These are phyloP conservation scores for Dipodomys stephensi DNA, from an alignment of 2,113 vertebrate genomes.

Conservation along the genomic window DNA sequence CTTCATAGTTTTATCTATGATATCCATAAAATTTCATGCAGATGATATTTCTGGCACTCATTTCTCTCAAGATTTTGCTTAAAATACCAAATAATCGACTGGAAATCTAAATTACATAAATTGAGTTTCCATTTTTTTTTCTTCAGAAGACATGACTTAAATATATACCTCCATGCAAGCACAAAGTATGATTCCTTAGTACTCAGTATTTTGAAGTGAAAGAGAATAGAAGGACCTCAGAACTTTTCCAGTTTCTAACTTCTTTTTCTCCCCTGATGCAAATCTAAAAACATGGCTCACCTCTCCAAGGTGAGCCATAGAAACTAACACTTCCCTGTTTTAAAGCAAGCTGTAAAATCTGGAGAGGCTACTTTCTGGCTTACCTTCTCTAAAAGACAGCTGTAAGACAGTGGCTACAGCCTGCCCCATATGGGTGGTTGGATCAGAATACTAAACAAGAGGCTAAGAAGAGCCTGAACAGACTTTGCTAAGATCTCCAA, in stretches of 20 bases:
- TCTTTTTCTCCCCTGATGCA: neutral
- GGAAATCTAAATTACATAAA: neutral
- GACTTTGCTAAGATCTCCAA: too few relatives aligned
- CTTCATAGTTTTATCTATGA: neutral
- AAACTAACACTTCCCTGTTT: neutral
- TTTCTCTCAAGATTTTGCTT: neutral
- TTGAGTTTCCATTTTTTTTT: too few relatives aligned
- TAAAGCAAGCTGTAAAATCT: neutral
- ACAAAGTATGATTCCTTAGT: neutral
- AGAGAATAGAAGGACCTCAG: neutral
- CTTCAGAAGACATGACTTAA: neutral
- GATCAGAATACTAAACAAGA: neutral
- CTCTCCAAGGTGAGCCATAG: too few relatives aligned
- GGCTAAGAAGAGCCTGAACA: neutral
- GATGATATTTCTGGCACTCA: neutral
- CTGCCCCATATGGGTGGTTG: neutral
- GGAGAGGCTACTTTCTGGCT: neutral
- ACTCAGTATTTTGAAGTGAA: neutral
- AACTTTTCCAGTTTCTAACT: neutral
- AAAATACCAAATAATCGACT: conserved; percentile 20
- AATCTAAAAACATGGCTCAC: neutral
- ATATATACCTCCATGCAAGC: neutral
- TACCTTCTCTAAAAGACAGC: too few relatives aligned
- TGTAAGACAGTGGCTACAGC: neutral
- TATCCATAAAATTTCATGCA: neutral